Base-by-base conservation (phyloP, 2,113 vertebrate genomes). In the Cyprinodon tularosa region DNA sequence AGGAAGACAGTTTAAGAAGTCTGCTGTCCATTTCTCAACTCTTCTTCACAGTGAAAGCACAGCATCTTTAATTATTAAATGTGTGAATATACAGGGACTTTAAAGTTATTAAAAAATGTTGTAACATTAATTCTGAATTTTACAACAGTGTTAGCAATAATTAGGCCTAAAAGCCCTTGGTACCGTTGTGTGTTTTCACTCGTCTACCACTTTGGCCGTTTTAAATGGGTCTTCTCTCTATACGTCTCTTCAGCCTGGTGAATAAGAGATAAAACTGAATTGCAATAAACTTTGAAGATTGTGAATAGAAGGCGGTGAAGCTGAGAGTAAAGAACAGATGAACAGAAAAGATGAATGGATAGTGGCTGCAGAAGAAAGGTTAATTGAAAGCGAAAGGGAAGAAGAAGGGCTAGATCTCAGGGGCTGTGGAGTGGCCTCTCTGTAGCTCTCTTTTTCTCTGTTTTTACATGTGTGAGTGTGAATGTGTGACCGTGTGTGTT, bases 381-480 rank as follows among this genome's bases (percentile, higher is more conserved):
- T 90, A 90, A 90, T 86, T 90, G 89, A 86, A 88, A 90, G 78
- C 86, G 83, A 85, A 77, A 84, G 48, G 74, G 68, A n/a, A 83
- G 70, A 78, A 81, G 82, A 84, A 67, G 81, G 84, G 85, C 70
- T 81, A 84, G 78, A 81, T 85, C 89, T 88, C 88, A 47, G 44
- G 87, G 82, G 89, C 63, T 79, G 63, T 60, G 38, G 70, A 81
- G 74, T 75, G 78, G 83, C 62, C 71, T 59, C 48, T 63, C 74
- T 78, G 44, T 38, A 14, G 20, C 62, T 71, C 72, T 80, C 62
- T 38, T 40, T 66, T 14, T 63, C 77, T 73, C 69, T 81, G 20
- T 76, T 20, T 71, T 7, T 64, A 63, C 29, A 47, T 70, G 38
- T 78, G 36, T 73, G 44, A 65, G 53, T 66, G 71, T 72, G 62